Conservation (phyloP, 2,888 invertebrate species). For the Latrodectus hesperus region DNA sequence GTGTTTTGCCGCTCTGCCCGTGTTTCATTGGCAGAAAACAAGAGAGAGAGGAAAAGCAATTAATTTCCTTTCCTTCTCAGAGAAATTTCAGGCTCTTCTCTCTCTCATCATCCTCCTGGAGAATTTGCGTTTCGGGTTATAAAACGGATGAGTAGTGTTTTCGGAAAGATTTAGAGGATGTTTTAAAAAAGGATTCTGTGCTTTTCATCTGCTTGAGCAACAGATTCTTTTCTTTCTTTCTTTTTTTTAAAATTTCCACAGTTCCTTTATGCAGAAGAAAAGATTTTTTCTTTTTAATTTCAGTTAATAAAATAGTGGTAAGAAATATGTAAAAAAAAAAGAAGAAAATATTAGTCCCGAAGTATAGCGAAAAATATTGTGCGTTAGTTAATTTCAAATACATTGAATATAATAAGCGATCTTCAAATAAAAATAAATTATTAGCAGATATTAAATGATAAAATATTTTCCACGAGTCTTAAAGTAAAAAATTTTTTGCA, state of each 20-base stretch:
- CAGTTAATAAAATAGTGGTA: too few relatives aligned
- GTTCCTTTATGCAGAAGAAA: background rate
- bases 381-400: too few relatives aligned
- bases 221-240: background rate
- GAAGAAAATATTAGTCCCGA: too few relatives aligned
- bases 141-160: background rate
- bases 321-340: too few relatives aligned
- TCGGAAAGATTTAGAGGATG: background rate
- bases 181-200: background rate
- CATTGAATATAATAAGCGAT: too few relatives aligned
- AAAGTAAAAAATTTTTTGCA: too few relatives aligned
- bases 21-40: conserved; percentile 3
- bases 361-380: too few relatives aligned
- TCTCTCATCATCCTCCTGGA: background rate
- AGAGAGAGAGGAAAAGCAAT: conserved; percentile 38
- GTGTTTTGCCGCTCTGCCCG: conserved; percentile 24
- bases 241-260: background rate
- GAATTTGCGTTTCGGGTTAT: conserved; percentile 5
- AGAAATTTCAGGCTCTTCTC: background rate
- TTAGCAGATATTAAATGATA: too few relatives aligned
- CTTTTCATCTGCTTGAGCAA: background rate
- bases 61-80: conserved; percentile 31
- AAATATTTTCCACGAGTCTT: too few relatives aligned
- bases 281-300: background rate
- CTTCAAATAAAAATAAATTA: too few relatives aligned